Conservation (phyloP, 2,113 vertebrate genomes). For the Thamnaconus septentrionalis region DNA sequence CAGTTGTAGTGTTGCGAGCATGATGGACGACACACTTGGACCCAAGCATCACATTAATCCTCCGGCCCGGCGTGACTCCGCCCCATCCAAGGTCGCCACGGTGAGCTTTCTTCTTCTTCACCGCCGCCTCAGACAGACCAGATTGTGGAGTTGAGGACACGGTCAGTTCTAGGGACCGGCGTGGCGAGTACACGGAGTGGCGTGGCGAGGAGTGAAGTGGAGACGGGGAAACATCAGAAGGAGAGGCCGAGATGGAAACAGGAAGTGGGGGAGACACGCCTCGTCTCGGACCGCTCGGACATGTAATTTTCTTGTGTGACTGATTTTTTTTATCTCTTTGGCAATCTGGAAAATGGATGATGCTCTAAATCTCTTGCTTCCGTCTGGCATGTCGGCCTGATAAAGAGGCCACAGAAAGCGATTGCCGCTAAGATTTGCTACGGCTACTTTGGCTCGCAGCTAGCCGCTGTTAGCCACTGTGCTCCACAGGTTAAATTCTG, state of each 20-base stretch:
- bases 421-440: too few relatives aligned
- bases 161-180: slow-evolving; percentile 33
- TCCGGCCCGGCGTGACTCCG: slow-evolving; percentile 55
- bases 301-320: too few relatives aligned
- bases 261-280: slow-evolving; percentile 4
- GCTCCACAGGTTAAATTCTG: too few relatives aligned
- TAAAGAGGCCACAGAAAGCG: too few relatives aligned
- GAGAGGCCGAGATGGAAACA: slow-evolving; percentile 39
- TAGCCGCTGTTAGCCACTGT: too few relatives aligned
- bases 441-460: too few relatives aligned
- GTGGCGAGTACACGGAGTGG: slow-evolving; percentile 48
- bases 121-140: slow-evolving; percentile 39
- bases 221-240: slow-evolving; percentile 48
- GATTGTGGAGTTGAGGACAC: slow-evolving; percentile 57
- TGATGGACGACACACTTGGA: slow-evolving; percentile 70
- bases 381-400: too few relatives aligned
- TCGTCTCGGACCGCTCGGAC: too few relatives aligned
- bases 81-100: slow-evolving; percentile 60
- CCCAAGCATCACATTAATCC: slow-evolving; percentile 75
- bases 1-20: slow-evolving; percentile 60
- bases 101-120: slow-evolving; percentile 48
- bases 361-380: too few relatives aligned
- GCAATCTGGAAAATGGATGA: too few relatives aligned
- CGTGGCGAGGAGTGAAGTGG: slow-evolving; percentile 53
- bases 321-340: too few relatives aligned